Percentiles rank a stretch among this genome's conserved stretches.
These are phyloP conservation scores for Myrmecobius fasciatus DNA, from an alignment of 2,113 vertebrate species.

Conservation along the genomic window DNA sequence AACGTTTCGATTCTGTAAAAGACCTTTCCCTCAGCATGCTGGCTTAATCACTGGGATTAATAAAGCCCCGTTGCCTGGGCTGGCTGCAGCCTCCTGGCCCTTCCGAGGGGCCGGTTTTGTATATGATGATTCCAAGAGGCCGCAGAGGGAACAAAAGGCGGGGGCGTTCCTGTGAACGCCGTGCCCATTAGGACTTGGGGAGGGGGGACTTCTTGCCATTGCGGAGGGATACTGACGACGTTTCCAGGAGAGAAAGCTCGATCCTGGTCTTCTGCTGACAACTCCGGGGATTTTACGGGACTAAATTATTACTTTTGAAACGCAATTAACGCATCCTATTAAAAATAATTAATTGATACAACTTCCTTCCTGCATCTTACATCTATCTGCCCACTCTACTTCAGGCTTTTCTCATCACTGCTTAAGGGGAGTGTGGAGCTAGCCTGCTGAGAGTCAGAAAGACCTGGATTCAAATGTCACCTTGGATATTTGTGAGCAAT, in stretches of 20 bases:
- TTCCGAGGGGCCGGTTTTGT: conserved; percentile 76
- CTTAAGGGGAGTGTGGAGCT: background rate
- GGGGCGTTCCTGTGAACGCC: conserved; percentile 65
- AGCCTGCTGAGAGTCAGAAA: background rate
- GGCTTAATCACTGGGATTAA: conserved; percentile 87
- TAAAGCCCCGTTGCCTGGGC: conserved; percentile 81
- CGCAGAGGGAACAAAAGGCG: conserved; percentile 79
- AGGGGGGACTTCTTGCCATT: conserved; percentile 61
- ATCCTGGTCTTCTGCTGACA: background rate
- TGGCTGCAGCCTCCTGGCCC: conserved; percentile 79
- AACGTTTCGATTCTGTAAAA: conserved; percentile 83
- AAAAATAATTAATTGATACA: background rate
- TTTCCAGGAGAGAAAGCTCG: conserved; percentile 37
- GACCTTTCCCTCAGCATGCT: conserved; percentile 85
- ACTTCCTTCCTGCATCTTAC: background rate
- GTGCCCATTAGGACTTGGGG: conserved; percentile 63
- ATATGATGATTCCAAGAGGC: conserved; percentile 79
- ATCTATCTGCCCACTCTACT: background rate
- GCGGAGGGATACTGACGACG: conserved; percentile 66
- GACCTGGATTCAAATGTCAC: background rate
- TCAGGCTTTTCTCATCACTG: background rate
- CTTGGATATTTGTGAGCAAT: background rate
- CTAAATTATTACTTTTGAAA: background rate
- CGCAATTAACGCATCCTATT: background rate
- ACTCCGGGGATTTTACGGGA: background rate